A percentile compares a stretch with the other conserved stretches of the same genome.
Conservation (phyloP, 1,140 invertebrate species). For the Sycophaga agraensis region DNA sequence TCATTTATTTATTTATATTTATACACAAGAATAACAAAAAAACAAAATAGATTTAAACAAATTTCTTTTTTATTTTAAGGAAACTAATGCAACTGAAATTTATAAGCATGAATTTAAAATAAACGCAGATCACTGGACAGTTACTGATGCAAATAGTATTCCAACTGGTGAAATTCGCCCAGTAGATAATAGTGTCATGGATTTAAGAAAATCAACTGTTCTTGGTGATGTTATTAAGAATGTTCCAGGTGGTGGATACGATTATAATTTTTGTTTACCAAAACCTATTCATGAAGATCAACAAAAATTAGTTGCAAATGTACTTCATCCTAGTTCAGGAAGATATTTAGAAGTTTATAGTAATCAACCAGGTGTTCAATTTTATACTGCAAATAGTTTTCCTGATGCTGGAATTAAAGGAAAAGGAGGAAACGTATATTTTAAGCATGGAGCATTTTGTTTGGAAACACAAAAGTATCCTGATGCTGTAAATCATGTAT, state of each 20-base stretch:
- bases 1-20: slow-evolving; percentile 1
- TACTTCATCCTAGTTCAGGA: slow-evolving; percentile 70
- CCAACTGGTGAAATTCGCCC: slow-evolving; percentile 74
- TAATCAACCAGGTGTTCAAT: slow-evolving; percentile 87
- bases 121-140: slow-evolving; percentile 76
- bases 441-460: slow-evolving; percentile 80
- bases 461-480: slow-evolving; percentile 93
- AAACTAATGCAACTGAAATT: slow-evolving; percentile 55
- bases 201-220: slow-evolving; percentile 59
- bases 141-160: slow-evolving; percentile 71
- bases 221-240: slow-evolving; percentile 58
- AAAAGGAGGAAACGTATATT: slow-evolving; percentile 71
- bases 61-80: slow-evolving; percentile 46
- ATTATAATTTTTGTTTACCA: slow-evolving; percentile 68
- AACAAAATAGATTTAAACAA: too few relatives aligned
- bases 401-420: slow-evolving; percentile 65
- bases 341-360: slow-evolving; percentile 75
- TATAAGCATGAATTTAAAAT: slow-evolving; percentile 75
- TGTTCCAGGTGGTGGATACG: slow-evolving; percentile 62
- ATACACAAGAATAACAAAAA: too few relatives aligned
- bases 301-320: slow-evolving; percentile 52
- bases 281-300: slow-evolving; percentile 23
- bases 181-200: slow-evolving; percentile 63
- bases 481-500: slow-evolving; percentile 83
- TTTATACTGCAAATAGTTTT: slow-evolving; percentile 83